phyloP scores from a whole-genome alignment of 2,888 invertebrate genomes.

The Bedellia somnulentella region DNA sequence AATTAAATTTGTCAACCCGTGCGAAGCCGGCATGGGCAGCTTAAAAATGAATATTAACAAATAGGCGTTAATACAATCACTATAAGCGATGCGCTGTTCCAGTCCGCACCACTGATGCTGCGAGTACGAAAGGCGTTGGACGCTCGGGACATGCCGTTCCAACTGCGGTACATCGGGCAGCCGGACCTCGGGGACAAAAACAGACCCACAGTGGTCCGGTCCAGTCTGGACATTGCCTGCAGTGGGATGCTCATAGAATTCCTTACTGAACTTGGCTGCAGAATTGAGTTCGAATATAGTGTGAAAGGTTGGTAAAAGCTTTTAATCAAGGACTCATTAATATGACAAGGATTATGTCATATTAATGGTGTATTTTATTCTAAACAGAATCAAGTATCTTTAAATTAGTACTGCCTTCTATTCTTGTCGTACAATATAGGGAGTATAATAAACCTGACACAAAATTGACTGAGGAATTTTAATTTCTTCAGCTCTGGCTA shows the following conservation, averaged over 20 bases:
- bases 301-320: constrained; percentile 73
- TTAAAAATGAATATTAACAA: too few species aligned
- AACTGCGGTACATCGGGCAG: constrained; percentile 89
- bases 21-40: too few species aligned
- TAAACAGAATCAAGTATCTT: too few species aligned
- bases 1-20: too few species aligned
- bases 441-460: too few species aligned
- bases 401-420: too few species aligned
- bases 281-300: constrained; percentile 92
- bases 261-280: constrained; percentile 86
- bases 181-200: constrained; percentile 88
- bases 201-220: constrained; percentile 86
- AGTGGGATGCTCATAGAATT: constrained; percentile 89
- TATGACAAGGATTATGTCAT: background rate
- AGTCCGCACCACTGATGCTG: constrained; percentile 69
- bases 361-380: too few species aligned
- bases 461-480: too few species aligned
- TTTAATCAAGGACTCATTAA: background rate
- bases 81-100: too few species aligned
- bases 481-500: too few species aligned
- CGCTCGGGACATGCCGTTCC: constrained; percentile 83
- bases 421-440: too few species aligned
- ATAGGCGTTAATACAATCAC: too few species aligned
- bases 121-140: constrained; percentile 84
- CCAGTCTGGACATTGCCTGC: constrained; percentile 90